Base-by-base conservation (phyloP, 1,140 invertebrate species). In the Hesperophylax magnus region DNA sequence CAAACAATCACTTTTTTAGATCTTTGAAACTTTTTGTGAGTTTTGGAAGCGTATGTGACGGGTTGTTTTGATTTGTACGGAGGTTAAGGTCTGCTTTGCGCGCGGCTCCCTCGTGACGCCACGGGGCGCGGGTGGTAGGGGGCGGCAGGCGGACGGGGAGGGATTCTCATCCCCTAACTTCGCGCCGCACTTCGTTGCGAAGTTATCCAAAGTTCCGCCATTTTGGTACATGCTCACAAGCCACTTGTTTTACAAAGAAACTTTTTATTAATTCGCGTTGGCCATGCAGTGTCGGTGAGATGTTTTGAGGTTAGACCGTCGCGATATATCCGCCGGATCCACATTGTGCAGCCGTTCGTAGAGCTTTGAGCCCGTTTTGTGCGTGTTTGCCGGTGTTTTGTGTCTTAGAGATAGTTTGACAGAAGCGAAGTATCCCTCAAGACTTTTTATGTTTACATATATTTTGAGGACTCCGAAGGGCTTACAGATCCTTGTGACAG, bases 231-330 rank as follows among this genome's bases (percentile, higher is more conserved):
- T 90, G 89, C 89, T 90, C 89, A 89, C 89, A 89, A 90, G 88
- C 89, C 88, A 90, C 89, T 90, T 90, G 89, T 90, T 90, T 90
- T 89, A 89, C 89, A 90, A 90, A 90, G 89, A 90, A 90, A 90
- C 89, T 90, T 90, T 90, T 90, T 90, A 90, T 90, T 90, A 90
- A 90, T 90, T 90, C 89, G 88, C 89, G 89, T 88, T 87, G 89
- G 88, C 89, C 89, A 88, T 88, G 88, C 88, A 88, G 88, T 88
- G 87, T 88, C 88, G 88, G 88, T 88, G 87, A 89, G 88, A 89
- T 89, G 89, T 88, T 90, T 89, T 88, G 88, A 89, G 89, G 89
- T 90, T 88, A 89, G 88, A 83, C 83, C 79, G 54, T 65, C 65
- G 75, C 72, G 54, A 56, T 56, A 74, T 71, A 60, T 74, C 39